Evolutionary conservation across 2,888 invertebrate genomes (phyloP).

Genomic region (Fabriciana adippe): DNA sequence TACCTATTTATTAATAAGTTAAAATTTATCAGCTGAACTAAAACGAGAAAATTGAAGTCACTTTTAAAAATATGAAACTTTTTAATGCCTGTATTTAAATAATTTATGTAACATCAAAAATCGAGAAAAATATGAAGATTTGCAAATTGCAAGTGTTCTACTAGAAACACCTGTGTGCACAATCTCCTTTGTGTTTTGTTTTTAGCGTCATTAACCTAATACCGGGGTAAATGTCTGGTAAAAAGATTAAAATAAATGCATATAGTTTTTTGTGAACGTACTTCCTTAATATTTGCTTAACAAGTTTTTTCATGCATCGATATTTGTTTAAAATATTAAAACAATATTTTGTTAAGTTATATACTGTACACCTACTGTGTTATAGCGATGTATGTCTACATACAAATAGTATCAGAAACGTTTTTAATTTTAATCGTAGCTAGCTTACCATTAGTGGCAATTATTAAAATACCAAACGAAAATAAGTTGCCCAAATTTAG

Average conservation of each 20-base stretch:
- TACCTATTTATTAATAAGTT: no score
- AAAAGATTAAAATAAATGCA: neutral
- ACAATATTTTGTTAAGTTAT: neutral
- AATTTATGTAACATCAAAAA: neutral
- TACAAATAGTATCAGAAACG: neutral
- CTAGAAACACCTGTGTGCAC: constrained; percentile 26
- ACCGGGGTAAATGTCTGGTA: constrained; percentile 1
- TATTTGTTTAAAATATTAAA: neutral
- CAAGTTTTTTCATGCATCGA: no score
- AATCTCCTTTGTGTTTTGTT: constrained; percentile 25
- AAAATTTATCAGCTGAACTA: no score
- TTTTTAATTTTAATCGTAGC: constrained; percentile 3
- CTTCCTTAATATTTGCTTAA: no score
- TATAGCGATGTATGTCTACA: no score
- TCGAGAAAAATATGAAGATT: constrained; percentile 5
- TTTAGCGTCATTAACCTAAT: constrained; percentile 30
- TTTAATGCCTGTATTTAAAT: neutral
- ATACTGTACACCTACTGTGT: no score
- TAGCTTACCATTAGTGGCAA: constrained; percentile 1
- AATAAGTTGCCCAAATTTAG: constrained; percentile 29
- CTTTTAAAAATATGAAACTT: no score
- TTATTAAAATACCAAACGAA: constrained; percentile 14
- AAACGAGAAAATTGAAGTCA: no score
- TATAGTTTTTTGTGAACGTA: no score
- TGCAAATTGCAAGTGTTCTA: constrained; percentile 13